Base-by-base conservation (phyloP, 1,140 invertebrate species). In the Parapsyche elsis region DNA sequence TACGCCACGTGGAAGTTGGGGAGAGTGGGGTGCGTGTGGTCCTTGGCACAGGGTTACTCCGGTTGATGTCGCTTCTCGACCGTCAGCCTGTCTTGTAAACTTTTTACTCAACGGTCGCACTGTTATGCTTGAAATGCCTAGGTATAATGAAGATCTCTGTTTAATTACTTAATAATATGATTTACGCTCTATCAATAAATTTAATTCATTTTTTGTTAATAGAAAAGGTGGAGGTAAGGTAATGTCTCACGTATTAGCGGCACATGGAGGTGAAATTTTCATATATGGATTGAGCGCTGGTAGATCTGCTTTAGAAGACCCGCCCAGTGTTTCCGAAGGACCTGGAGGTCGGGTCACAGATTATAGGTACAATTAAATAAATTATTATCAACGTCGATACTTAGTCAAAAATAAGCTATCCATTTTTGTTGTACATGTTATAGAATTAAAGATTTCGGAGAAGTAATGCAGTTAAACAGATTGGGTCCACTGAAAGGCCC, bases 211-310 rank as follows among this genome's bases (percentile, higher is more conserved):
- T 44, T 46, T 1, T 9, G 16, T 76, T 71, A 19, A 19, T 5
- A 86, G 91, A 30, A 96, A 96, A 87, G 92, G 94, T 38, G 95
- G 96, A 5, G 92, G 94, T 0, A 96, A 98, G 86, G 93, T 96
- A 0, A 95, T 97, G 49, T 98, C 96, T 9, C 97, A 99, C 88
- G 92, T 99, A 85, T 86, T 99, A 70, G 95, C 97, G 0, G 94
- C 96, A 1, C 97, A 99, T 84, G 97, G 96, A 1, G 97, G 97
- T 1, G 97, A 99, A 89, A 96, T 99, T 83, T 99, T 97, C 88
- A 96, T 99, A 81, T 97, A 99, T 84, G 95, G 96, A 1, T 88
- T 99, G 44, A 94, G 93, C 16, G 97, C 95, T 0, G 91, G 92
- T 5, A 91, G 97, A 61, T 96, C 95, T 59, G 93, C 97, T 4